Conservation (phyloP, 2,888 invertebrate species). For the Zygothrica quintamaculata region DNA sequence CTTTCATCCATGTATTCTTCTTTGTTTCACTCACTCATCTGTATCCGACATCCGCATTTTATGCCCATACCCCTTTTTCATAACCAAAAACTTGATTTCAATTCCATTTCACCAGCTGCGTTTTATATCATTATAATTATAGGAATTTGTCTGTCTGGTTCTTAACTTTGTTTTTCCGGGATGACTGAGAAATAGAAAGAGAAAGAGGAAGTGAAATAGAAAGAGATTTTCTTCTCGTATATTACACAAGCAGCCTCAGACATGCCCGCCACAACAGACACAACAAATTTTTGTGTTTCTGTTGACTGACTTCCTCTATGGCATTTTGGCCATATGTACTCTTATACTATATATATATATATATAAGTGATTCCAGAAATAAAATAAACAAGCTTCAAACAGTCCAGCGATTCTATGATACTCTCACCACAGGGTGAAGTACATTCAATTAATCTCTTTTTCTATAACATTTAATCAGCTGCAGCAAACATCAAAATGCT, state of each 20-base stretch:
- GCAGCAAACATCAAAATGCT: too few relatives aligned
- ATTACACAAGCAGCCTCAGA: neutral
- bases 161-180: too few relatives aligned
- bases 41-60: constrained; percentile 24
- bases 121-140: constrained; percentile 40
- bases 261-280: constrained; percentile 5
- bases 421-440: neutral
- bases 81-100: constrained; percentile 3
- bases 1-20: too few relatives aligned
- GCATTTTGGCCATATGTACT: constrained; percentile 26
- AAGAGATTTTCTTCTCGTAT: neutral
- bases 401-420: neutral
- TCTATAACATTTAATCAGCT: too few relatives aligned
- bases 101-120: constrained; percentile 36
- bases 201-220: too few relatives aligned
- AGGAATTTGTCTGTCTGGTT: neutral
- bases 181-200: too few relatives aligned
- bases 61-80: constrained; percentile 18
- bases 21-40: constrained; percentile 23
- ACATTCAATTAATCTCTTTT: neutral
- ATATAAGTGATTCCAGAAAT: neutral
- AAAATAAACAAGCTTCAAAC: constrained; percentile 2
- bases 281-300: constrained; percentile 21
- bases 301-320: constrained; percentile 32
- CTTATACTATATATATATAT: neutral